phyloP scores from a whole-genome alignment of 1,140 invertebrate genomes.

The Mya arenaria region DNA sequence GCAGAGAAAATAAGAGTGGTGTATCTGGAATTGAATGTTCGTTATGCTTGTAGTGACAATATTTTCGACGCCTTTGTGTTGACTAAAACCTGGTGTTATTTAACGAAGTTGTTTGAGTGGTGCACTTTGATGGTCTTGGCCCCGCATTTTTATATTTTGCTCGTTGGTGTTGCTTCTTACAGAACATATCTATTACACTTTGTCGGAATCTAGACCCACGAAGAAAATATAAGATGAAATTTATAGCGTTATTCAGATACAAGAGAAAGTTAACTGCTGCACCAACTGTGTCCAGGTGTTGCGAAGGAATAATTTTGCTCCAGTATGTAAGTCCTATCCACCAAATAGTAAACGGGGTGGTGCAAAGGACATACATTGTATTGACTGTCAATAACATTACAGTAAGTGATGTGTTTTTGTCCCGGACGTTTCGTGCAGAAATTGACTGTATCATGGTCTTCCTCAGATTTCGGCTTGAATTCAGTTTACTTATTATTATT shows the following conservation, averaged over 20 bases:
- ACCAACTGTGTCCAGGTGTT: conserved; percentile 7
- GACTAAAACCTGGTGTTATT: no score
- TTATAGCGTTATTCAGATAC: conserved; percentile 31
- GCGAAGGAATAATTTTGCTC: background rate
- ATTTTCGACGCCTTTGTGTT: no score
- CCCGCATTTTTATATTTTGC: no score
- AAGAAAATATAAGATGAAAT: conserved; percentile 42
- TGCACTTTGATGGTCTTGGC: no score
- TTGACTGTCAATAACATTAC: conserved; percentile 18
- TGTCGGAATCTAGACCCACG: conserved; percentile 31
- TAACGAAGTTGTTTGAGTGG: no score
- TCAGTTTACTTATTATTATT: conserved; percentile 19
- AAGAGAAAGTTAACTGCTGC: conserved; percentile 35
- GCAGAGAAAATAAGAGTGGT: no score
- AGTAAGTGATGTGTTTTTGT: conserved; percentile 4
- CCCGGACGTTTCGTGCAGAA: background rate
- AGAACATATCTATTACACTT: no score
- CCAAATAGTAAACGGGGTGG: conserved; percentile 21
- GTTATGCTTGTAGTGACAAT: no score
- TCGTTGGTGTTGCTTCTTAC: no score
- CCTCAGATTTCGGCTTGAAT: conserved; percentile 2
- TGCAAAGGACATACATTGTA: conserved; percentile 28
- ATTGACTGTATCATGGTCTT: background rate
- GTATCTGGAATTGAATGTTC: no score
- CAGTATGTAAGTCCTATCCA: conserved; percentile 10